Evolutionary conservation across 2,113 vertebrate genomes (phyloP).

Genomic region (Neodon shergylaensis): DNA sequence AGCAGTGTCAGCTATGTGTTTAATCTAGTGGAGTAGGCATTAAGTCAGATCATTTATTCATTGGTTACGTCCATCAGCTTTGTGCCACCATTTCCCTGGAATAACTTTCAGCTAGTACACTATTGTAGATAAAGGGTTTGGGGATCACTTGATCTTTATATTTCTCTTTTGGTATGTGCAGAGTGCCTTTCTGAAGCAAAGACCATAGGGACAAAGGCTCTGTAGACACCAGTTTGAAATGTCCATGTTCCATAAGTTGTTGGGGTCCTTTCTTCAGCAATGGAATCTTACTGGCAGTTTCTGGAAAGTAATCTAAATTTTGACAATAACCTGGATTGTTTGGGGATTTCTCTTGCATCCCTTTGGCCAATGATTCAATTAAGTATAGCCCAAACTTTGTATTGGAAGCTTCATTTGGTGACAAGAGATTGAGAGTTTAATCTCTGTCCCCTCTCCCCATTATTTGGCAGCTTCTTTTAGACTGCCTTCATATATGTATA

Average conservation of each 20-base stretch:
- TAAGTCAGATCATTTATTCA: too few species aligned
- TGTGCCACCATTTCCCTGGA: background rate
- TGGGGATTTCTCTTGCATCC: fast-evolving
- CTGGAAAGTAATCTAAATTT: background rate
- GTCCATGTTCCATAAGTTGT: background rate
- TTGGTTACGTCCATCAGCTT: background rate
- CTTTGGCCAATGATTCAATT: background rate
- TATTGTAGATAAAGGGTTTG: background rate
- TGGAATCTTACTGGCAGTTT: background rate
- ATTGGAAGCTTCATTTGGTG: background rate
- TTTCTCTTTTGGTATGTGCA: background rate
- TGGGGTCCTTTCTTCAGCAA: background rate
- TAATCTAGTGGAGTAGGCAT: background rate
- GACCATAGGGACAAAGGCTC: background rate
- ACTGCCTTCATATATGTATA: background rate
- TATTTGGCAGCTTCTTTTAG: background rate
- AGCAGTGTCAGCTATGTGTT: background rate
- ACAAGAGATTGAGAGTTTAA: background rate
- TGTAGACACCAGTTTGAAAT: background rate
- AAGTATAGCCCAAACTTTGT: background rate
- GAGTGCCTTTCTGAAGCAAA: background rate
- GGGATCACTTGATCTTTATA: background rate
- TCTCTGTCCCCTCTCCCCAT: background rate
- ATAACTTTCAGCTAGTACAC: background rate
- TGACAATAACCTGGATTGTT: background rate